Conservation (phyloP, 2,888 invertebrate genomes). For the Carpatolechia fugitivella region DNA sequence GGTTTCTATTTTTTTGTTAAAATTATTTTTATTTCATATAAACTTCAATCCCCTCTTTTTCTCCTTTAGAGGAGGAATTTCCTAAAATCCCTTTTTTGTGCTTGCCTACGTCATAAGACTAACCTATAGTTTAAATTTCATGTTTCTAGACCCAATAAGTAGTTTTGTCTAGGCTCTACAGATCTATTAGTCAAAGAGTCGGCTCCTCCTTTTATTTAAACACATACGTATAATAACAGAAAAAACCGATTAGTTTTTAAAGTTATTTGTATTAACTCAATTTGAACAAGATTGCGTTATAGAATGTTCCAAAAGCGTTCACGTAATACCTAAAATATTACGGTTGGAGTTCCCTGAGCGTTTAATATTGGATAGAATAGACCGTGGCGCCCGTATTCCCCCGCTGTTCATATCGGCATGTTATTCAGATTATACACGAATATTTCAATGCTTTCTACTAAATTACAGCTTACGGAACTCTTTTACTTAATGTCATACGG, state of each 20-base stretch:
- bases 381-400: constrained; percentile 71
- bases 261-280: constrained; percentile 10
- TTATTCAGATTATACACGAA: constrained; percentile 80
- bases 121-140: too few relatives aligned
- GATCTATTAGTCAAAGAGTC: too few relatives aligned
- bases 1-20: too few relatives aligned
- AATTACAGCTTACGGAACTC: constrained; percentile 76
- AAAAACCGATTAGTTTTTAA: too few relatives aligned
- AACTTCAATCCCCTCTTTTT: too few relatives aligned
- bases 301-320: constrained; percentile 67
- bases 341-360: constrained; percentile 65
- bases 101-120: too few relatives aligned
- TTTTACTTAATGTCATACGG: constrained; percentile 67
- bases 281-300: constrained; percentile 57
- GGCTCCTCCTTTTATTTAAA: too few relatives aligned
- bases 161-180: too few relatives aligned
- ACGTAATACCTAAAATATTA: constrained; percentile 73
- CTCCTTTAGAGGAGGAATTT: too few relatives aligned
- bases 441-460: constrained; percentile 80
- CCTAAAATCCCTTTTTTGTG: too few relatives aligned
- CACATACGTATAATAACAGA: not conserved
- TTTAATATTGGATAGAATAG: constrained; percentile 79
- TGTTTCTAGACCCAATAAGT: too few relatives aligned
- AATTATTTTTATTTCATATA: too few relatives aligned
- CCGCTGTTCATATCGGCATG: constrained; percentile 79